Conservation (phyloP, 1,140 invertebrate species). For the Tetramorium parvispinum region DNA sequence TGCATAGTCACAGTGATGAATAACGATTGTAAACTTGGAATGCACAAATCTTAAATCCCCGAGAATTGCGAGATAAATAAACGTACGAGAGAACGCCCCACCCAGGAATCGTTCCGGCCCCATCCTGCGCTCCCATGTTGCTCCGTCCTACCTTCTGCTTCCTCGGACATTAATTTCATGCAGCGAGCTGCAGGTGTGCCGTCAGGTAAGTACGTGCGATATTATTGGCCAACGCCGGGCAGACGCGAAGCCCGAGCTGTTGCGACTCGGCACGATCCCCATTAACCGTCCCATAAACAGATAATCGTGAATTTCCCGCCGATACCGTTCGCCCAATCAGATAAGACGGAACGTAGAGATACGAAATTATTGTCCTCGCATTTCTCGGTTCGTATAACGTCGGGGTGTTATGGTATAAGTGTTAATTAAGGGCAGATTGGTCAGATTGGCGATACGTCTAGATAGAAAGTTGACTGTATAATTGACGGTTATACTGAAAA, state of each 20-base stretch:
- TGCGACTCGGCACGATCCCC: constrained; percentile 71
- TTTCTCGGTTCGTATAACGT: constrained; percentile 71
- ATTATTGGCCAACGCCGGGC: constrained; percentile 73
- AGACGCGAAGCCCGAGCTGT: constrained; percentile 64
- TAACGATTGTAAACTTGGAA: not conserved
- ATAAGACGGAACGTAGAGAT: constrained; percentile 79
- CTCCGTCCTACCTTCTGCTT: constrained; percentile 27
- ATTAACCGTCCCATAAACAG: constrained; percentile 83
- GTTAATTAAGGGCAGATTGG: constrained; percentile 60
- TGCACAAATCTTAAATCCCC: constrained; percentile 4
- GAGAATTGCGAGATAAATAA: constrained; percentile 52
- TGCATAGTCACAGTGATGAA: not conserved
- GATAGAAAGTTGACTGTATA: not conserved
- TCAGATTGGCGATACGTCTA: constrained; percentile 25
- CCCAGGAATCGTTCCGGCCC: constrained; percentile 40
- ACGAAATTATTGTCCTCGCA: constrained; percentile 79
- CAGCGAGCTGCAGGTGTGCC: constrained; percentile 44
- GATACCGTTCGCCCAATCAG: constrained; percentile 81
- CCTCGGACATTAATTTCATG: constrained; percentile 66
- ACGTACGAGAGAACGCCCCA: constrained; percentile 32
- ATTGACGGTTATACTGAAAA: not conserved
- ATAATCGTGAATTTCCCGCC: constrained; percentile 80
- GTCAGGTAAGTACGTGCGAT: constrained; percentile 66
- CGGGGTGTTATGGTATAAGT: constrained; percentile 1
- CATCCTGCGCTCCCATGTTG: constrained; percentile 54